A percentile compares a stretch with the other conserved stretches of the same genome.
Evolutionary conservation across 2,888 invertebrate species (phyloP).

Genomic region (Tineola bisselliella): DNA sequence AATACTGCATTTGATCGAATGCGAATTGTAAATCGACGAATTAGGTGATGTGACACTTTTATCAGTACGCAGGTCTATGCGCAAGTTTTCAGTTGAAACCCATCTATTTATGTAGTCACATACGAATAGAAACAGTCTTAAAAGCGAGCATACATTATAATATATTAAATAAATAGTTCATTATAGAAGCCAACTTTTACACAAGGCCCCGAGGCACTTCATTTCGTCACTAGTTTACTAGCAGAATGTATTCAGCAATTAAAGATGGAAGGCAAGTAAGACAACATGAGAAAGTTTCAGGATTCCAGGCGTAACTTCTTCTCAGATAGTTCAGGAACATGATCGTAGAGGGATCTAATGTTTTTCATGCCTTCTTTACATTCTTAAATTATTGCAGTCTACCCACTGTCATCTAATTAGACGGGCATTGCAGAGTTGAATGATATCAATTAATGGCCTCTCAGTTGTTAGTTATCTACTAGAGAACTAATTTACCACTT

Average conservation of each 20-base stretch:
- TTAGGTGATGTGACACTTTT: no score
- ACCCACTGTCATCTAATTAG: no score
- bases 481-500: no score
- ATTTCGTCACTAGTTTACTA: slow-evolving; percentile 3
- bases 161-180: not conserved
- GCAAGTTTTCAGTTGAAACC: no score
- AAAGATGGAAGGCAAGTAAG: slow-evolving; percentile 5
- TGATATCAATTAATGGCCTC: no score
- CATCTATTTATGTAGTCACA: no score
- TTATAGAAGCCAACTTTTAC: not conserved
- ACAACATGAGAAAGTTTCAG: slow-evolving; percentile 31
- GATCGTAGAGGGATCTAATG: not conserved
- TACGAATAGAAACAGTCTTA: not conserved
- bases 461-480: no score
- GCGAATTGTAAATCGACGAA: no score
- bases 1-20: no score
- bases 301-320: slow-evolving; percentile 27
- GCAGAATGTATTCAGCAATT: slow-evolving; percentile 8
- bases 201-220: not conserved
- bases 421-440: no score
- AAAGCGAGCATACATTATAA: not conserved
- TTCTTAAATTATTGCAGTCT: no score
- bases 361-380: not conserved
- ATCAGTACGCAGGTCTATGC: no score
- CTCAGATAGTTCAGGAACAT: not conserved